These are phyloP conservation scores for Anguilla rostrata DNA, from an alignment of 2,113 vertebrate species.

Conservation along the genomic window DNA sequence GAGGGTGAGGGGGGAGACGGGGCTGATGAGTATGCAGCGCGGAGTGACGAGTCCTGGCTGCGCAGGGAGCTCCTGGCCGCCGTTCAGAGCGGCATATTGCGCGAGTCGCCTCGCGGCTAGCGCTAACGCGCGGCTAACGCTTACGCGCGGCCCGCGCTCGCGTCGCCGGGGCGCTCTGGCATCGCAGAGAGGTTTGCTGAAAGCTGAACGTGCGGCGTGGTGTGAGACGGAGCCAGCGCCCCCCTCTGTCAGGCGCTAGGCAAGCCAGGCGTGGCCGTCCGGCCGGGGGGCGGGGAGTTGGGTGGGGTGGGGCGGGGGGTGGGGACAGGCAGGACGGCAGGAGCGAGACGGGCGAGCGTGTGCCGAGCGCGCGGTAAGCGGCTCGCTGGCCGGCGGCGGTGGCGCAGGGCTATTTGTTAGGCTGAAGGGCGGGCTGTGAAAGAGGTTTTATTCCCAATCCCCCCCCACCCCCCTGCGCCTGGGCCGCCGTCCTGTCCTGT, in stretches of 20 bases:
- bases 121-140: neutral
- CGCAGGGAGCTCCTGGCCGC: neutral
- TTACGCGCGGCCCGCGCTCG: neutral
- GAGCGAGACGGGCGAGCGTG: conserved; percentile 8
- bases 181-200: neutral
- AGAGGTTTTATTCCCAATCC: neutral
- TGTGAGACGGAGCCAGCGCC: neutral
- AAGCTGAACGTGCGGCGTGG: neutral
- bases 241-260: neutral
- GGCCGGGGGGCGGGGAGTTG: neutral
- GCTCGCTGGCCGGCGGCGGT: neutral
- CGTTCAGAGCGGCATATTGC: conserved; percentile 4
- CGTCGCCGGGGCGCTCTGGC: neutral
- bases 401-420: neutral
- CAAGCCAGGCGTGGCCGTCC: neutral
- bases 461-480: neutral
- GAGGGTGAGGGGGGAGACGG: neutral
- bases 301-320: too few relatives aligned
- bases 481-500: neutral
- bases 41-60: neutral
- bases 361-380: neutral
- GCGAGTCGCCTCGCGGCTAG: neutral
- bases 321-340: neutral
- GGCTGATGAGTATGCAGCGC: neutral
- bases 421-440: neutral